A percentile compares a stretch with the other conserved stretches of the same genome.
These are phyloP conservation scores for Cladopsammia gracilis DNA, from an alignment of 64 coral and sea anemone genomes.

Conservation along the genomic window DNA sequence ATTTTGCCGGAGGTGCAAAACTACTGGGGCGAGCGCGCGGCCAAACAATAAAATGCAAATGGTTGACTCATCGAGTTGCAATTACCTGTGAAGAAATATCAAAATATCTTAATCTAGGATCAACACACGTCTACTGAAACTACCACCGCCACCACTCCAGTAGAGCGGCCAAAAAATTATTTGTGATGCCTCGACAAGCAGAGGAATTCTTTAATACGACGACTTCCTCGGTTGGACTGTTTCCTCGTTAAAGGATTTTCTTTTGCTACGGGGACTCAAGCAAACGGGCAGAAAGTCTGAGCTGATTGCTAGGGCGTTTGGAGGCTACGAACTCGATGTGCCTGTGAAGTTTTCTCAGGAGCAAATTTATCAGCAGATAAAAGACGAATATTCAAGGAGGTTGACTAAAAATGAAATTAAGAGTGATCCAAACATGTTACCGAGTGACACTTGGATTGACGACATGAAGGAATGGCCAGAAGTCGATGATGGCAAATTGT, in stretches of 20 bases:
- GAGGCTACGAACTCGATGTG: slow-evolving; percentile 67
- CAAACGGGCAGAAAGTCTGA: slow-evolving; percentile 62
- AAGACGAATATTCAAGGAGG: no score
- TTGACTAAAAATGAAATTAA: no score
- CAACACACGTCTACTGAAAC: neutral
- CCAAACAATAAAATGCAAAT: slow-evolving; percentile 37
- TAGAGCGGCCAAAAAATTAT: slow-evolving; percentile 7
- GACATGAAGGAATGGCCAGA: no score
- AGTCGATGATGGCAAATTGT: no score
- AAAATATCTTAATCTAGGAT: slow-evolving; percentile 16
- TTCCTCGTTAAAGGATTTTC: slow-evolving; percentile 78
- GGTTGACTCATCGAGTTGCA: neutral
- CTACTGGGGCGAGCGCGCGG: slow-evolving; percentile 14
- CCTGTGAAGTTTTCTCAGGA: slow-evolving; percentile 61
- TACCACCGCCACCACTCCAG: neutral
- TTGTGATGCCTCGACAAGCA: slow-evolving; percentile 41
- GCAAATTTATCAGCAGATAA: slow-evolving; percentile 30
- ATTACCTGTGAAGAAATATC: neutral
- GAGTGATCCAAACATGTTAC: no score
- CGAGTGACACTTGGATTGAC: no score
- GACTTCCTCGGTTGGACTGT: slow-evolving; percentile 78
- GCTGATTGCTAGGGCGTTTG: slow-evolving; percentile 75
- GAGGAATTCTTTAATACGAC: slow-evolving; percentile 76
- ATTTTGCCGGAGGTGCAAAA: slow-evolving; percentile 37
- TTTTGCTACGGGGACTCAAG: slow-evolving; percentile 46